Evolutionary conservation across 2,113 vertebrate species (phyloP), one percentile per base, ranked within the genome.

Genomic region (Ammodramus savannarum): DNA sequence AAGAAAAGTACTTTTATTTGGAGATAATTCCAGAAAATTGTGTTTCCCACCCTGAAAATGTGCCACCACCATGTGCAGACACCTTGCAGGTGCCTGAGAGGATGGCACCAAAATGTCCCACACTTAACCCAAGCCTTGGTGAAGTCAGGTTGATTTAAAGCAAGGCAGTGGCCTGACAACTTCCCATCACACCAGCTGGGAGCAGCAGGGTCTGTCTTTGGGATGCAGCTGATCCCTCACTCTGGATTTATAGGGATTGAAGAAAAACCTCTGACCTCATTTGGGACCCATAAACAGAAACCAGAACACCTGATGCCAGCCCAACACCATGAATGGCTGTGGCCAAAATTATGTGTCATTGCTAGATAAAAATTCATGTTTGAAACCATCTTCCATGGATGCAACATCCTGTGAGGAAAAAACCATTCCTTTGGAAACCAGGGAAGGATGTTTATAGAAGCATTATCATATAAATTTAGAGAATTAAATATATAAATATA

Each of bases 391-490:
- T 8, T 73, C 17, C 10, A 7, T 1, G 21, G 18, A 31, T 51
- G 21, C 21, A 71, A 1, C 4, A 12, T 11, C 25, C n/a, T 38
- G 36, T 39, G 65, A 52, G 38, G 18, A 69, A 41, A 46, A 58
- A 48, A 51, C 4, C 4, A 19, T 74, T 63, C 29, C 38, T 89
- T 29, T 34, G 41, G 65, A 31, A 69, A 57, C 11, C 13, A 44
- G 65, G 23, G 18, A 46, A 76, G 58, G 9, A 73, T 11, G 31
- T 72, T 81, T 72, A 10, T 4, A 39, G 18, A 29, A 72, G 8
- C 2, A 0, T 46, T 38, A 34, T 34, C 14, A 52, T 3, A 7
- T 2, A 51, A 25, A 43, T 25, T 19, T 15, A 18, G 22, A n/a
- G 3, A 69, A 34, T 59, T 27, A 27, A 49, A 69, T 22, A 27